These are phyloP conservation scores for Lacanobia wlatinum DNA, from an alignment of 2,888 invertebrate genomes.

Conservation along the genomic window DNA sequence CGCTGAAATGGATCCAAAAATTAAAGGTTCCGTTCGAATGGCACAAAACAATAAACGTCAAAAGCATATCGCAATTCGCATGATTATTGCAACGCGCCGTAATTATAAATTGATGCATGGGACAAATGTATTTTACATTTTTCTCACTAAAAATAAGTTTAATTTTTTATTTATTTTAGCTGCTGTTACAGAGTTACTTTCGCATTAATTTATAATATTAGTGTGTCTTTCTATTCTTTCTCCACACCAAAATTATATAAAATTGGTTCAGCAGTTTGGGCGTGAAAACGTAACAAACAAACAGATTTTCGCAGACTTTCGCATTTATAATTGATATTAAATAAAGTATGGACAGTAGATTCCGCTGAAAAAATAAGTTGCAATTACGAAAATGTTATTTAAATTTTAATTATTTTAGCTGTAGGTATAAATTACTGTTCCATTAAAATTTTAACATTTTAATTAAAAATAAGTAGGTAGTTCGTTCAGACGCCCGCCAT, in stretches of 20 bases:
- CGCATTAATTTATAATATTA: too few species aligned
- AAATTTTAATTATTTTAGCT: conserved; percentile 28
- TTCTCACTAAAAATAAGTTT: not conserved
- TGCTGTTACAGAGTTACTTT: not conserved
- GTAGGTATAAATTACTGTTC: conserved; percentile 7
- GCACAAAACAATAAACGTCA: conserved; percentile 50
- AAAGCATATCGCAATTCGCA: conserved; percentile 33
- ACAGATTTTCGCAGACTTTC: not conserved
- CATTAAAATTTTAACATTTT: conserved; percentile 14
- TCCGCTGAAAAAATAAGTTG: conserved; percentile 6
- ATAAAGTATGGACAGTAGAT: not conserved
- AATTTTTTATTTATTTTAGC: conserved; percentile 19
- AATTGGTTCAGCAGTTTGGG: not conserved
- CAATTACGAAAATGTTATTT: conserved; percentile 6
- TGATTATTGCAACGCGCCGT: conserved; percentile 44
- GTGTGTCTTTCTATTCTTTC: too few species aligned
- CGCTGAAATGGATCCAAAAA: conserved; percentile 34
- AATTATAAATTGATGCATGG: conserved; percentile 53
- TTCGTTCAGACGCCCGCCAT: conserved; percentile 10
- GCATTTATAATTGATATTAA: not conserved
- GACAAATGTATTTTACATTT: conserved; percentile 22
- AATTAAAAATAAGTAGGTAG: conserved; percentile 38
- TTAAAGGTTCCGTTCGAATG: conserved; percentile 35
- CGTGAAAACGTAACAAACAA: not conserved
- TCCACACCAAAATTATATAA: not conserved